Base-by-base conservation (phyloP, 2,888 invertebrate genomes). In the Creontiades dilutus region DNA sequence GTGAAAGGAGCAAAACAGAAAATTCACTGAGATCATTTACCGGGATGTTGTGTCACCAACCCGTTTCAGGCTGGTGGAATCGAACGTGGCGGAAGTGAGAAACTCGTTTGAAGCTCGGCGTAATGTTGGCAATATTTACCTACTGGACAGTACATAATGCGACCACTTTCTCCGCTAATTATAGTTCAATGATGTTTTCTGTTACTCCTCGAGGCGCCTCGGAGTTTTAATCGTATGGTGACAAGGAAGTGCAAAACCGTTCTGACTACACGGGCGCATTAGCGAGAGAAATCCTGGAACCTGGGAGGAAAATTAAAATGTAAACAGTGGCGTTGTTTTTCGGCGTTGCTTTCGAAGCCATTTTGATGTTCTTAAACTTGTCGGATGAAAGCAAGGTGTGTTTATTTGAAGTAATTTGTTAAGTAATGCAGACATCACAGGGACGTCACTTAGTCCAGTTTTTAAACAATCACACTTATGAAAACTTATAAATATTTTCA, bases 41-140 rank as follows among this genome's bases (percentile, higher is more conserved):
- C 82, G 23, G 55, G 82, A 82, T 81, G 48, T 82, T 82, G 82
- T 82, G 82, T 82, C 82, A 82, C 82, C 12, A 82, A 82, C 82
- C 82, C 13, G 82, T 82, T 37, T 23, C 19, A 46, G 47, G 5
- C 14, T 82, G 23, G n/a, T 16, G 57, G 57, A 23, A 27, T 68
- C 23, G 19, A 68, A 23, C 68, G 27, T 68, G 9, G 68, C 68
- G 68, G 68, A 68, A 68, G 27, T 13, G 68, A 23, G 0, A 12
- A 68, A 68, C 68, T 23, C 23, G 68, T 68, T 68, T 13, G 68
- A 5, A 11, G 68, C 9, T 68, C 27, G 68, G 27, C 23, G 23
- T 68, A 68, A 68, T 68, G 68, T 19, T 19, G 23, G 68, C 68
- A 68, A 27, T 68, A 23, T 23, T 68, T 23, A 27, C 61, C n/a